phyloP scores from a whole-genome alignment of 2,888 invertebrate species.

The Monoplex corrugatus region DNA sequence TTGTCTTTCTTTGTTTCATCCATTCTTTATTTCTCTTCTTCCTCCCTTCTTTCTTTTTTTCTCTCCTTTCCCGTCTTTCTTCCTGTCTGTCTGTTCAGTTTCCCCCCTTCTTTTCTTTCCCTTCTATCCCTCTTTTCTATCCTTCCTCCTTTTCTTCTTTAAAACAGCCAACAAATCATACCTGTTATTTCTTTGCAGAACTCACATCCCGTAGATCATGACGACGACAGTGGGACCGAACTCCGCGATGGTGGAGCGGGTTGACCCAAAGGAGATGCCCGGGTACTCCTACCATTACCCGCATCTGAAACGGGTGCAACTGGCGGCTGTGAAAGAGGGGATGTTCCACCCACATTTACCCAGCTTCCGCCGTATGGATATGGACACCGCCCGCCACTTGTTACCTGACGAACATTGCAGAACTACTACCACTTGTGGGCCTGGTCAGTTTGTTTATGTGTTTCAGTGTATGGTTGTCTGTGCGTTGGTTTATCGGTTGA shows the following conservation, averaged over 20 bases:
- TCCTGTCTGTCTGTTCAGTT: too few relatives aligned
- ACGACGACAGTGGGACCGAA: conserved; percentile 78
- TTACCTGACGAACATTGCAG: conserved; percentile 79
- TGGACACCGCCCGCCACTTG: conserved; percentile 79
- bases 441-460: conserved; percentile 64
- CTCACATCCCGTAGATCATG: too few relatives aligned
- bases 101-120: too few relatives aligned
- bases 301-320: conserved; percentile 72
- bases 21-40: too few relatives aligned
- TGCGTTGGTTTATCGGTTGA: neutral
- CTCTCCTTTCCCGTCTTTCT: too few relatives aligned
- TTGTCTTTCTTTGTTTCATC: too few relatives aligned
- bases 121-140: too few relatives aligned
- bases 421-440: conserved; percentile 75
- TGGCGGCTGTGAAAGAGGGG: conserved; percentile 79
- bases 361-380: conserved; percentile 79
- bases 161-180: too few relatives aligned
- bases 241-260: conserved; percentile 64
- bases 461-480: neutral
- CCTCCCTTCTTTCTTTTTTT: too few relatives aligned
- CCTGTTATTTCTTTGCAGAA: too few relatives aligned
- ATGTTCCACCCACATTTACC: conserved; percentile 79
- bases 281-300: conserved; percentile 79
- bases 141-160: too few relatives aligned
- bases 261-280: conserved; percentile 74